A percentile compares a stretch with the other conserved stretches of the same genome.
These are phyloP conservation scores for Leuciscus waleckii DNA, from an alignment of 2,797 vertebrate genomes.

Conservation along the genomic window DNA sequence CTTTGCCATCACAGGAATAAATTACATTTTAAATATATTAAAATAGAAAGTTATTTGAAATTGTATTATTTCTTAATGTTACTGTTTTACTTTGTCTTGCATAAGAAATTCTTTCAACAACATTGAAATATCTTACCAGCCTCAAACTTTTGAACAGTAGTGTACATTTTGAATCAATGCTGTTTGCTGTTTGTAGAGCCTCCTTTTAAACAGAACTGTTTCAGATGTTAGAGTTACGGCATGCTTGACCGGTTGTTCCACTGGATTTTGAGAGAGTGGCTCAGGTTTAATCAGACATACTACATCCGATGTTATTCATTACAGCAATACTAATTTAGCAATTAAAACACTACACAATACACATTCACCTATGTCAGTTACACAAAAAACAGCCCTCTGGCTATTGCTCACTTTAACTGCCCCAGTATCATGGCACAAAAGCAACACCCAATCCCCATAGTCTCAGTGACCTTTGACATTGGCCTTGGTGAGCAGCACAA, in stretches of 20 bases:
- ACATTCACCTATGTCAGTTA: conserved; percentile 17
- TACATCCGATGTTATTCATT: conserved; percentile 16
- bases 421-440: conserved; percentile 58
- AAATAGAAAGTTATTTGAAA: not conserved
- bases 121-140: not conserved
- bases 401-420: conserved; percentile 82
- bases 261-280: not conserved
- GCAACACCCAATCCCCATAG: conserved; percentile 78
- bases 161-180: not conserved
- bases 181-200: not conserved
- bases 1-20: no score
- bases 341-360: conserved; percentile 15
- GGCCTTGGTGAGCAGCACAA: conserved; percentile 99
- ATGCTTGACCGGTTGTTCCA: not conserved
- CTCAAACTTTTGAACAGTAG: not conserved
- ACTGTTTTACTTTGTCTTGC: no score
- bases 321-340: conserved; percentile 1
- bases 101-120: not conserved
- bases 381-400: conserved; percentile 63
- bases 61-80: not conserved
- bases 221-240: not conserved
- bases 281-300: not conserved
- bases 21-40: no score
- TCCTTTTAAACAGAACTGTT: not conserved
- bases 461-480: conserved; percentile 97